Base-by-base conservation (phyloP, 2,797 vertebrate genomes). In the Fistularia commersonii region DNA sequence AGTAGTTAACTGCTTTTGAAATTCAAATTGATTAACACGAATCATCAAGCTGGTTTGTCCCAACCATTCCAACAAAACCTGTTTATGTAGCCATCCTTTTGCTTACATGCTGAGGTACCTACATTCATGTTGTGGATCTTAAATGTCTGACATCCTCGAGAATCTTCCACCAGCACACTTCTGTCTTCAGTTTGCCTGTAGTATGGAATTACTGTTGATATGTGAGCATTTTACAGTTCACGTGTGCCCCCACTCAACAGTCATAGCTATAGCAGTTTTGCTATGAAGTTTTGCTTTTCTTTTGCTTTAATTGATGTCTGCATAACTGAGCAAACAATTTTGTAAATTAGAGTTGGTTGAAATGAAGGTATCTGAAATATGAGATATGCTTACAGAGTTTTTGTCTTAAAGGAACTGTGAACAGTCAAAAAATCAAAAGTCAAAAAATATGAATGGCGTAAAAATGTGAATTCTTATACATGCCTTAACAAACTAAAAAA, bases 201-300 rank as follows among this genome's bases (percentile, higher is more conserved):
- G 82, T 80, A 49, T 64, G 75, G 78, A 81, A 83, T 88, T 82
- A 86, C 82, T 89, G 88, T 90, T 89, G 87, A 87, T 89, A 81
- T 84, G 79, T n/a, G n/a, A n/a, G n/a, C 80, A 86, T 78, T 79
- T 88, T 84, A 85, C 85, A 83, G 78, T 48, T 59, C 71, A 76
- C 74, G 61, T 72, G 66, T 74, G 79, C 69, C 71, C 72, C 76
- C 57, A 58, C 57, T 76, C 69, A 63, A 54, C 75, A 61, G 67
- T 75, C 69, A 68, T 65, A 60, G 59, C 65, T 66, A 67, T 77
- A 74, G 59, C 51, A 38, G 57, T 14, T 54, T 61, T 57, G 57
- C 72, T 64, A 35, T 68, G 72, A 80, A 68, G 45, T 62, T 69
- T 54, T 42, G 60, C 72, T 69, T 70, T 49, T 80, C 59, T 69